Evolutionary conservation across 2,113 vertebrate genomes (phyloP).

Genomic region (Sclerurus mexicanus): DNA sequence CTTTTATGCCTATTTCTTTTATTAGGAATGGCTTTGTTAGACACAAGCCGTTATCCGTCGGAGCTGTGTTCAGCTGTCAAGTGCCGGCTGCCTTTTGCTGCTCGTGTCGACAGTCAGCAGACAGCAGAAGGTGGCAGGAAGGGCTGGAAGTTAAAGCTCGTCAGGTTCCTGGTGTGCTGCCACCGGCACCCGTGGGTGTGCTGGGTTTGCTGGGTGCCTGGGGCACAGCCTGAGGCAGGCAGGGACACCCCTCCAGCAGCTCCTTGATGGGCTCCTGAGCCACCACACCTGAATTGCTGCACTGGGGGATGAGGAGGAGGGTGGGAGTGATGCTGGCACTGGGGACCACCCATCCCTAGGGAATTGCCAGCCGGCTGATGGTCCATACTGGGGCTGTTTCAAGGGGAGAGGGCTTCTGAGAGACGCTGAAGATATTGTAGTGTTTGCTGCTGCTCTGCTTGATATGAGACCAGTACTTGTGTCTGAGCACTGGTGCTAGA

Average conservation of each 20-base stretch:
- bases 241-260: background rate
- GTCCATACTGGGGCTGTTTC: fast-evolving
- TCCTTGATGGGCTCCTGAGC: background rate
- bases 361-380: background rate
- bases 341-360: background rate
- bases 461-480: background rate
- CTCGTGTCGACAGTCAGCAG: background rate
- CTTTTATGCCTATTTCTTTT: background rate
- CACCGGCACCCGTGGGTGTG: fast-evolving
- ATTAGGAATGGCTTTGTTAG: conserved; percentile 28
- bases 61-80: conserved; percentile 21
- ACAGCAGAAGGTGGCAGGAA: background rate
- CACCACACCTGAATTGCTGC: fast-evolving
- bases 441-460: background rate
- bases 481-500: background rate
- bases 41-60: background rate
- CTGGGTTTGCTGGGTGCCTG: background rate
- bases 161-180: background rate
- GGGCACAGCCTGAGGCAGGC: fast-evolving
- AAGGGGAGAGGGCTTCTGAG: background rate
- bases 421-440: fast-evolving
- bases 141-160: background rate
- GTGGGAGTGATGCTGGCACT: fast-evolving
- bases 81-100: background rate
- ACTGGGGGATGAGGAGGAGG: fast-evolving